Percentiles rank a stretch among this genome's conserved stretches.
Evolutionary conservation across 2,888 invertebrate species (phyloP).

Genomic region (Eilema griseolum): DNA sequence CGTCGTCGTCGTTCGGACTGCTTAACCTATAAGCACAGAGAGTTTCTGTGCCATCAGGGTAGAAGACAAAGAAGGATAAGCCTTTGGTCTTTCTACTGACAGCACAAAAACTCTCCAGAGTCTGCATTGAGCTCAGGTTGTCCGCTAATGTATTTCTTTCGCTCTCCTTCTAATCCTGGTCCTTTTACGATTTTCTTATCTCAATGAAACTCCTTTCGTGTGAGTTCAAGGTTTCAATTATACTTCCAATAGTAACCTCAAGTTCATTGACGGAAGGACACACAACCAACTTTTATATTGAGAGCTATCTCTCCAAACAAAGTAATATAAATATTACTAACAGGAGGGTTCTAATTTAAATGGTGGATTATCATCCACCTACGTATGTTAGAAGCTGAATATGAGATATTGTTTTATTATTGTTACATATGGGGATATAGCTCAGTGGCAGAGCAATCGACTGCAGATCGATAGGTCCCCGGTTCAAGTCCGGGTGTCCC

Average conservation of each 20-base stretch:
- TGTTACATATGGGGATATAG: constrained; percentile 68
- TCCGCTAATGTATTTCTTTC: too few relatives aligned
- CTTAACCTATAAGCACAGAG: too few relatives aligned
- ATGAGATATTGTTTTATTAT: constrained; percentile 1
- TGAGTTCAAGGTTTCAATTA: too few relatives aligned
- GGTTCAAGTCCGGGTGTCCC: constrained; percentile 85
- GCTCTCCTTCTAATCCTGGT: too few relatives aligned
- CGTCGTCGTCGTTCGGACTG: too few relatives aligned
- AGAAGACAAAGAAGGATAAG: too few relatives aligned
- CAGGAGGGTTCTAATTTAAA: constrained; percentile 5
- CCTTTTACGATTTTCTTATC: too few relatives aligned
- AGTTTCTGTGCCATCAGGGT: too few relatives aligned
- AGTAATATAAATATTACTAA: constrained; percentile 20
- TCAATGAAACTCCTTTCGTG: too few relatives aligned
- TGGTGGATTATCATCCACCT: constrained; percentile 15
- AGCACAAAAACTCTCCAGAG: too few relatives aligned
- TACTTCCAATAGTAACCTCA: not conserved
- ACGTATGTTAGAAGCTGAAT: constrained; percentile 13
- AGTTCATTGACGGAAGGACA: constrained; percentile 20
- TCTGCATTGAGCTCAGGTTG: too few relatives aligned
- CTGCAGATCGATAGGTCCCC: constrained; percentile 86
- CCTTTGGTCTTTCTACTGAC: too few relatives aligned
- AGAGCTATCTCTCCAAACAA: constrained; percentile 23
- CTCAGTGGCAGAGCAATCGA: constrained; percentile 85
- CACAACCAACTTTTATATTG: constrained; percentile 24